Conservation (phyloP, 2,113 vertebrate genomes). For the Tauraco erythrolophus region DNA sequence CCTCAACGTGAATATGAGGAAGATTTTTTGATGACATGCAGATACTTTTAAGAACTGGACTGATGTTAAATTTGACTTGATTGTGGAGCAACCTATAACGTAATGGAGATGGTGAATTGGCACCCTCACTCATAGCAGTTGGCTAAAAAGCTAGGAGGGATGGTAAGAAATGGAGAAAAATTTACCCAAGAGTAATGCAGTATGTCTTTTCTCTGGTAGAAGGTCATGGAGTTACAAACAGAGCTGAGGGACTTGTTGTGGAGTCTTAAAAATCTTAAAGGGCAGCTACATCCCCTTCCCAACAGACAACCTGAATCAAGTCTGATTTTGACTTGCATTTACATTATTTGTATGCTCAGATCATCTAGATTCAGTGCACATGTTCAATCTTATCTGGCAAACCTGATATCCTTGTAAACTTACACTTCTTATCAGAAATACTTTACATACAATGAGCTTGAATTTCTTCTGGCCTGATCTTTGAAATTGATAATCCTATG, state of each 20-base stretch:
- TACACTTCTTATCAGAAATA: neutral
- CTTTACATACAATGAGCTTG: neutral
- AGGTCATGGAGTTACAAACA: neutral
- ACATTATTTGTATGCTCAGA: neutral
- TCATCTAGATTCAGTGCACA: neutral
- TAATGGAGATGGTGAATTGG: neutral
- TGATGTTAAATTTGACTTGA: neutral
- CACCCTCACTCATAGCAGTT: neutral
- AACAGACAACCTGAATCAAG: neutral
- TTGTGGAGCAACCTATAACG: neutral
- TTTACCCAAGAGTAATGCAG: neutral
- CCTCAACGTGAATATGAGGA: rapidly evolving
- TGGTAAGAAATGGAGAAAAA: neutral
- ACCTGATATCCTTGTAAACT: neutral
- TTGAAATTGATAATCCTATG: neutral
- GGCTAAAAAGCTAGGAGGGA: neutral
- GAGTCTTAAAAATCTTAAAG: neutral
- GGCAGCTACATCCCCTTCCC: neutral
- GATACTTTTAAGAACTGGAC: neutral
- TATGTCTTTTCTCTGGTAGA: neutral
- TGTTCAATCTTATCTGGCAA: neutral
- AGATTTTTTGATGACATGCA: neutral
- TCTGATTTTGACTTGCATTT: neutral
- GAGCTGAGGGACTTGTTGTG: neutral
- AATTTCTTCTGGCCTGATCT: neutral